Conservation (phyloP, 2,888 invertebrate species). For the Latrodectus hesperus region DNA sequence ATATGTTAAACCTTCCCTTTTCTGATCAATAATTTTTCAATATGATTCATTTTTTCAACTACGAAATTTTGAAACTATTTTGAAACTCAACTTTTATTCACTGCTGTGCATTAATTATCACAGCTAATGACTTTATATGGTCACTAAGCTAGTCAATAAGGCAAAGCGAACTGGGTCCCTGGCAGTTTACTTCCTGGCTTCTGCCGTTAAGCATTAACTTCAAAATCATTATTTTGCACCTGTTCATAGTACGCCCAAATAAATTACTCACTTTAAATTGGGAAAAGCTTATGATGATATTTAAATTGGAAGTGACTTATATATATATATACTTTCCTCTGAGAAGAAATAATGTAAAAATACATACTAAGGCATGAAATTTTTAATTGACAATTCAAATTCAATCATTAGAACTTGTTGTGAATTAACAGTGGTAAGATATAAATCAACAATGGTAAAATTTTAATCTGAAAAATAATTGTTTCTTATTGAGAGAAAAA, state of each 20-base stretch:
- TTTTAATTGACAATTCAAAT: no score
- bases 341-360: no score
- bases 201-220: constrained; percentile 44
- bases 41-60: not conserved
- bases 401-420: no score
- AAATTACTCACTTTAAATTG: not conserved
- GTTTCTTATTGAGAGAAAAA: no score
- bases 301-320: no score
- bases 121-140: constrained; percentile 69
- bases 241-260: constrained; percentile 44
- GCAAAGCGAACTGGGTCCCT: constrained; percentile 35
- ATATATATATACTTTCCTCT: no score
- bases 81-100: constrained; percentile 36
- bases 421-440: no score
- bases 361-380: no score
- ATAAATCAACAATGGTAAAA: no score
- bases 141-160: constrained; percentile 68
- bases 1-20: not conserved
- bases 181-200: constrained; percentile 15
- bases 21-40: not conserved
- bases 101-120: constrained; percentile 59
- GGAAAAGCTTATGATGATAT: not conserved
- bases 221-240: constrained; percentile 69
- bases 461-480: no score
- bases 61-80: not conserved